phyloP scores from a whole-genome alignment of 92 coral and sea anemone genomes.

The Scolanthus callimorphus region DNA sequence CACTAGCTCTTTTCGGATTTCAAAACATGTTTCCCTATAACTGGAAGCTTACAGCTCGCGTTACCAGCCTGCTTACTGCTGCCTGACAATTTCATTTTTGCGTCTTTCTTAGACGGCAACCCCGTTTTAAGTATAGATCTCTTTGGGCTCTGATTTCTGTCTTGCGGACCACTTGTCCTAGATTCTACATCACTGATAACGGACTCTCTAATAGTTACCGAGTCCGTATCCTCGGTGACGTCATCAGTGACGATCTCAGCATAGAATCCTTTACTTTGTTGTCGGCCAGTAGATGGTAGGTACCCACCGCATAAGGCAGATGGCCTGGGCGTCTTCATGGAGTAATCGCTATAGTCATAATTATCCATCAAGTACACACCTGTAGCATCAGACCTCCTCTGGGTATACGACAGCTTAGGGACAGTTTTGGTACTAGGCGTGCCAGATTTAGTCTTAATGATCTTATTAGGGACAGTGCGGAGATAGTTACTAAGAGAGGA shows the following conservation, averaged over 20 bases:
- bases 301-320: constrained; percentile 48
- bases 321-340: constrained; percentile 3
- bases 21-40: constrained; percentile 21
- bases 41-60: constrained; percentile 16
- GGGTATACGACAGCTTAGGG: constrained; percentile 70
- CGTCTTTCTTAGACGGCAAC: not conserved
- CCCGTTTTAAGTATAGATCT: not conserved
- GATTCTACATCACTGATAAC: not conserved
- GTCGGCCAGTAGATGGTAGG: constrained; percentile 27
- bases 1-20: constrained; percentile 1
- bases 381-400: constrained; percentile 24
- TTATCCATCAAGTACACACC: constrained; percentile 27
- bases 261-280: constrained; percentile 20
- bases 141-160: not conserved
- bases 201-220: not conserved
- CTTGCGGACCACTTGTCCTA: not conserved
- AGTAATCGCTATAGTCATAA: not conserved
- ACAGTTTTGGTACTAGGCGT: constrained; percentile 10
- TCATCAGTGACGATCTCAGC: constrained; percentile 33
- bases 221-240: constrained; percentile 3
- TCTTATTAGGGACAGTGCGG: constrained; percentile 46
- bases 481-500: constrained; percentile 69
- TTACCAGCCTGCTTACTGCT: not conserved
- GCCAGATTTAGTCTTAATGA: not conserved
- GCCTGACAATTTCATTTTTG: not conserved